These are phyloP conservation scores for Dimorphilus gyrociliatus DNA, from an alignment of 2,888 invertebrate species.

Conservation along the genomic window DNA sequence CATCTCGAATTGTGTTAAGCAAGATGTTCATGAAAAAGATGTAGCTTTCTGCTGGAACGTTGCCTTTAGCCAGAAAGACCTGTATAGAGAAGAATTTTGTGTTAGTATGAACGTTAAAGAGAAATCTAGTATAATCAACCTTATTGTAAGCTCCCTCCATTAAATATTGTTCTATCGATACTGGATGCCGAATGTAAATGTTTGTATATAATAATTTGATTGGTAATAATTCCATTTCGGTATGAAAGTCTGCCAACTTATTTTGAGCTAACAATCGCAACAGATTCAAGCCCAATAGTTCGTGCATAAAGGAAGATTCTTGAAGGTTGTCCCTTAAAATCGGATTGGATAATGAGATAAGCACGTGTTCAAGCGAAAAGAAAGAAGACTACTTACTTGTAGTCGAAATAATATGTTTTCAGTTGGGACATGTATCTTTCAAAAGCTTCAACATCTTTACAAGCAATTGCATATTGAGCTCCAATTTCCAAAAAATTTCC, in stretches of 20 bases:
- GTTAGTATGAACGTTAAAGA: too few relatives aligned
- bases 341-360: neutral
- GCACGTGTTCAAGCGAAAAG: neutral
- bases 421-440: constrained; percentile 93
- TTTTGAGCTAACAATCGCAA: constrained; percentile 84
- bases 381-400: constrained; percentile 46
- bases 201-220: constrained; percentile 78
- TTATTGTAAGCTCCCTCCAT: constrained; percentile 99
- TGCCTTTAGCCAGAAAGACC: constrained; percentile 77
- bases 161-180: constrained; percentile 88
- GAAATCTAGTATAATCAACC: constrained; percentile 40
- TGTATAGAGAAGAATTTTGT: constrained; percentile 12
- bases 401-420: constrained; percentile 92
- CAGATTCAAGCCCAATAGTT: constrained; percentile 80
- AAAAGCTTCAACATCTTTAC: constrained; percentile 80
- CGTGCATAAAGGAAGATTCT: constrained; percentile 82
- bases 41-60: constrained; percentile 87
- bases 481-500: constrained; percentile 84
- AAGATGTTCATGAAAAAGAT: constrained; percentile 91
- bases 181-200: constrained; percentile 79
- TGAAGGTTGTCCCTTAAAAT: constrained; percentile 55
- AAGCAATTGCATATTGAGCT: constrained; percentile 82
- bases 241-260: constrained; percentile 93
- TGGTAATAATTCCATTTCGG: constrained; percentile 79
- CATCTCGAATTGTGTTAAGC: constrained; percentile 75